Evolutionary conservation across 2,113 vertebrate species (phyloP), one percentile per base, ranked within the genome.

Genomic region (Notarius quadriscutis): DNA sequence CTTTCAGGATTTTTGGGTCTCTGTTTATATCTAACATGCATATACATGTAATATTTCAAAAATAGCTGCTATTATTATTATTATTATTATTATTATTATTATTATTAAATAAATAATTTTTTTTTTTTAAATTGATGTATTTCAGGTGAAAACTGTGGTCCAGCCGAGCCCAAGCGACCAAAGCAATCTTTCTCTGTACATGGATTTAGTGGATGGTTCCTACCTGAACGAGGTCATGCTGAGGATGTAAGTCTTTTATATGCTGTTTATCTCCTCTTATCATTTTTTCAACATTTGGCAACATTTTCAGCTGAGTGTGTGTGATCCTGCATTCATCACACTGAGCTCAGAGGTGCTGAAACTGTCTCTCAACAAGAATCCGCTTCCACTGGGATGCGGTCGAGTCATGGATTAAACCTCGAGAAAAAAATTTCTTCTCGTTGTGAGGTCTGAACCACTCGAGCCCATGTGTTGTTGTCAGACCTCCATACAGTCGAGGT

Each of bases 161-260:
- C 95, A 95, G 58, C 93, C 96, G 85, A 93, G 94, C 58, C 95
- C 95, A 84, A 95, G 94, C 86, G 97, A 95, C 88, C 96, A 95
- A 87, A 96, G 93, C 92, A 95, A 93, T 92, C 95, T 99, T 93
- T 97, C 97, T 27, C 97, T 99, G 88, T 99, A 99, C 94, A 93
- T 99, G 89, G 96, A 97, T 48, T 92, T 99, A 75, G 96, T 98
- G 93, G 98, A 99, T 69, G 98, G 98, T 18, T 95, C 97, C 82
- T 97, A 97, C 93, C 93, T 99, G 89, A 99, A 97, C 87, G 96
- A 99, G 94, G 96, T 99, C 85, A 99, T 99, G 97, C 95, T 96
- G 51, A 96, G 98, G 94, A 99, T 99, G 98, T 99, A 93, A 99
- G 98, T 85, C 69, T 75, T 75, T 62, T 20, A 55, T 58, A 1